Evolutionary conservation across 1,140 invertebrate genomes (phyloP).

Genomic region (Papilio aristodemus): DNA sequence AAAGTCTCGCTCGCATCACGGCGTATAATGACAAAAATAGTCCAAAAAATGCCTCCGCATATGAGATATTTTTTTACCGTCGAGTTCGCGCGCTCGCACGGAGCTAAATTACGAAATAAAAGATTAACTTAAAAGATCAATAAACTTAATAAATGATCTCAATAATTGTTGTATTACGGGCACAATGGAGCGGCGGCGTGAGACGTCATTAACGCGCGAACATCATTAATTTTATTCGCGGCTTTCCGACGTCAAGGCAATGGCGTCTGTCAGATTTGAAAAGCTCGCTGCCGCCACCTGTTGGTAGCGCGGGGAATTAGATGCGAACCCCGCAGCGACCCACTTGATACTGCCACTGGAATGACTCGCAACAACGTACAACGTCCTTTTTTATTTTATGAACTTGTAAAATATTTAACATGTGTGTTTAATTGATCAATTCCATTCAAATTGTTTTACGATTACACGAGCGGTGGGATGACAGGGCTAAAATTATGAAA

Average conservation of each 20-base stretch:
- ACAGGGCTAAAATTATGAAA: too few species aligned
- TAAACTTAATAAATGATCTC: conserved; percentile 81
- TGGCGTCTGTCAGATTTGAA: conserved; percentile 79
- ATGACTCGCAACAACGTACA: conserved; percentile 57
- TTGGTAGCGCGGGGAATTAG: conserved; percentile 79
- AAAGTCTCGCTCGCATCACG: conserved; percentile 78
- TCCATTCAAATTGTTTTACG: too few species aligned
- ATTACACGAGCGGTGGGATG: too few species aligned
- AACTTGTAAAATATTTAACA: too few species aligned
- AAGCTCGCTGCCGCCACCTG: conserved; percentile 75
- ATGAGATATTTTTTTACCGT: conserved; percentile 78
- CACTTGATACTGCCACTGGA: conserved; percentile 75
- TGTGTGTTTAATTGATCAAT: too few species aligned
- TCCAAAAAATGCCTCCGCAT: conserved; percentile 78
- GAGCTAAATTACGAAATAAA: conserved; percentile 80
- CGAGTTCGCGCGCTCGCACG: conserved; percentile 74
- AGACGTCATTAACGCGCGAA: conserved; percentile 79
- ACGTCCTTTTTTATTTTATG: too few species aligned
- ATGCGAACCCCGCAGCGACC: conserved; percentile 71
- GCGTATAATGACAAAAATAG: conserved; percentile 81
- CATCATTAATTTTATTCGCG: conserved; percentile 81
- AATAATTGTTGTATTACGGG: conserved; percentile 81
- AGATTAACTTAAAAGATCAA: conserved; percentile 81
- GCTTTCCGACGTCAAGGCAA: conserved; percentile 77
- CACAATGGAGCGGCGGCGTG: conserved; percentile 79